Evolutionary conservation across 2,797 vertebrate species (phyloP).

Genomic region (Enteromius anoplus): DNA sequence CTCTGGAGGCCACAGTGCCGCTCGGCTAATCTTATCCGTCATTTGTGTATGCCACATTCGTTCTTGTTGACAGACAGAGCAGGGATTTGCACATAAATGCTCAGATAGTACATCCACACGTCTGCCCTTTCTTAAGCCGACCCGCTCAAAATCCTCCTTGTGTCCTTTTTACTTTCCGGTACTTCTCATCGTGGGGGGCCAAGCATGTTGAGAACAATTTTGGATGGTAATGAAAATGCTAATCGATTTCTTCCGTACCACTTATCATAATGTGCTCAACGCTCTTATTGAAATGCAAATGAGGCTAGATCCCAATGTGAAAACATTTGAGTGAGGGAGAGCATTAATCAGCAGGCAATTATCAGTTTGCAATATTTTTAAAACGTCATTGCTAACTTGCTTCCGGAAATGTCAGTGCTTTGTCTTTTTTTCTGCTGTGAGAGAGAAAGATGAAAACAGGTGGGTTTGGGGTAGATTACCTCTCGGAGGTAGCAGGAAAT

Average conservation of each 20-base stretch:
- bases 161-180: constrained; percentile 10
- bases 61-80: constrained; percentile 23
- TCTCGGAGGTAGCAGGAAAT: constrained; percentile 91
- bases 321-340: constrained; percentile 35
- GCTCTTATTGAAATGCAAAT: constrained; percentile 56
- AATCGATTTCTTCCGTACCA: constrained; percentile 49
- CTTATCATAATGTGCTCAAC: constrained; percentile 37
- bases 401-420: constrained; percentile 45
- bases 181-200: not conserved
- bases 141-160: not conserved
- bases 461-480: constrained; percentile 67
- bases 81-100: constrained; percentile 10
- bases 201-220: constrained; percentile 28
- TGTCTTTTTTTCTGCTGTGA: not conserved
- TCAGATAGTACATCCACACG: not conserved
- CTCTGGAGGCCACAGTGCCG: constrained; percentile 23
- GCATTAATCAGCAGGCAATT: constrained; percentile 51
- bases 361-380: constrained; percentile 50
- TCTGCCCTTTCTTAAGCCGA: constrained; percentile 10
- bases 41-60: constrained; percentile 34
- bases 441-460: not conserved
- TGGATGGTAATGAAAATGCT: constrained; percentile 34
- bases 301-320: constrained; percentile 25
- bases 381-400: constrained; percentile 36
- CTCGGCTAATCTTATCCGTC: constrained; percentile 26